Conservation (phyloP, 2,113 vertebrate species). For the Xiphophorus maculatus region DNA sequence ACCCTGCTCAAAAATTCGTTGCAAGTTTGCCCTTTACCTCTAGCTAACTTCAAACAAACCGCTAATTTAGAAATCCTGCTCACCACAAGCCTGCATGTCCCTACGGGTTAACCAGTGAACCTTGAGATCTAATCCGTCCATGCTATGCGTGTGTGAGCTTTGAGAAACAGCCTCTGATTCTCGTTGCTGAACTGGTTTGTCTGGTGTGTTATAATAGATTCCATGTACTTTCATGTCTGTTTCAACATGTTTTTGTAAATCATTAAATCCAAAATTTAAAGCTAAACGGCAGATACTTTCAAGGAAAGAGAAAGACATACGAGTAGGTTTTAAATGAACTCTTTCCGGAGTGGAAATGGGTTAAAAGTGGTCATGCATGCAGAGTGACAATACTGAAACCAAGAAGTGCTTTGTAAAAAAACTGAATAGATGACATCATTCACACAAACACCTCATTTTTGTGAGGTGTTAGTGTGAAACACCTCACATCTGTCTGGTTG, state of each 20-base stretch:
- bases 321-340: slow-evolving; percentile 14
- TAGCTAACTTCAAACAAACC: slow-evolving; percentile 39
- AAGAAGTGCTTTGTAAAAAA: too few relatives aligned
- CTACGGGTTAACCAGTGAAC: slow-evolving; percentile 30
- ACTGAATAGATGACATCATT: too few relatives aligned
- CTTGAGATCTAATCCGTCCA: slow-evolving; percentile 35
- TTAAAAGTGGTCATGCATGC: not conserved
- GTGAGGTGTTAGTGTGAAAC: too few relatives aligned
- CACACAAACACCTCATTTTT: too few relatives aligned
- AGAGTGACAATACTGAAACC: too few relatives aligned
- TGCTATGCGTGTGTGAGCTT: slow-evolving; percentile 20
- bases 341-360: not conserved
- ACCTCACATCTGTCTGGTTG: too few relatives aligned
- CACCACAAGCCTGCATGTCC: slow-evolving; percentile 7
- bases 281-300: slow-evolving; percentile 28
- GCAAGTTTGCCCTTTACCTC: slow-evolving; percentile 13
- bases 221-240: slow-evolving; percentile 7
- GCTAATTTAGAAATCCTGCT: slow-evolving; percentile 37
- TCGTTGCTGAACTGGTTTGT: slow-evolving; percentile 28
- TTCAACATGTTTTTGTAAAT: slow-evolving; percentile 16
- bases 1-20: slow-evolving; percentile 10
- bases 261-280: slow-evolving; percentile 2
- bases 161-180: slow-evolving; percentile 39
- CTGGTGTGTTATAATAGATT: slow-evolving; percentile 19
- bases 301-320: not conserved